phyloP scores from a whole-genome alignment of 2,113 vertebrate species.

The Aix galericulata region DNA sequence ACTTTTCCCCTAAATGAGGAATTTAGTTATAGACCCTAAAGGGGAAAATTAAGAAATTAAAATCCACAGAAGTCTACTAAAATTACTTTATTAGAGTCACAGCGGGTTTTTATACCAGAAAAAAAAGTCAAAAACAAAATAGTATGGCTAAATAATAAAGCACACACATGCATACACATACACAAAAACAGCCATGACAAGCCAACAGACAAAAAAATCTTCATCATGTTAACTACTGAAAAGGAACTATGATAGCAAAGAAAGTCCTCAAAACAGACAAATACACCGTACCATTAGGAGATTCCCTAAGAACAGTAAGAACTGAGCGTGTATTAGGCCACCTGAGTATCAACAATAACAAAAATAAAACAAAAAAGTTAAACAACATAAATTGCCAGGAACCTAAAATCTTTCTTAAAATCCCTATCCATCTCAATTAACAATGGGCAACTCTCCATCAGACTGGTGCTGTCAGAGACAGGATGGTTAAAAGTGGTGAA shows the following conservation, averaged over 20 bases:
- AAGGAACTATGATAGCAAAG: conserved; percentile 36
- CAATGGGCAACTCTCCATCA: neutral
- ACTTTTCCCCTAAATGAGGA: neutral
- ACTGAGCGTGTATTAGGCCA: neutral
- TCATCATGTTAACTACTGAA: conserved; percentile 43
- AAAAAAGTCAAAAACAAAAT: conserved; percentile 19
- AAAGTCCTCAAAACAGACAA: conserved; percentile 40
- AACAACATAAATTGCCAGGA: conserved; percentile 45
- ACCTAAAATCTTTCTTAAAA: conserved; percentile 58
- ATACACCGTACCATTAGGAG: conserved; percentile 46
- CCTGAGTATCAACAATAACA: neutral
- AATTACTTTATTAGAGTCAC: conserved; percentile 13
- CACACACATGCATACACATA: neutral
- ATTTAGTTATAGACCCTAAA: conserved; percentile 23
- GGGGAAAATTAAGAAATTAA: conserved; percentile 20
- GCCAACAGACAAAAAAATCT: conserved; percentile 14
- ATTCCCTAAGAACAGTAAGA: conserved; percentile 41
- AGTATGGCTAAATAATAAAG: conserved; percentile 4
- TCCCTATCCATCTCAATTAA: conserved; percentile 40
- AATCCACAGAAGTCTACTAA: conserved; percentile 50
- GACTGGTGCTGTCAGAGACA: neutral
- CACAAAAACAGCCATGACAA: neutral
- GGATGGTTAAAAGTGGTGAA: neutral
- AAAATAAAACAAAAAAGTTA: neutral
- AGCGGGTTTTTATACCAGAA: neutral